Conservation (phyloP, 2,797 vertebrate species). For the Lacerta bilineata region DNA sequence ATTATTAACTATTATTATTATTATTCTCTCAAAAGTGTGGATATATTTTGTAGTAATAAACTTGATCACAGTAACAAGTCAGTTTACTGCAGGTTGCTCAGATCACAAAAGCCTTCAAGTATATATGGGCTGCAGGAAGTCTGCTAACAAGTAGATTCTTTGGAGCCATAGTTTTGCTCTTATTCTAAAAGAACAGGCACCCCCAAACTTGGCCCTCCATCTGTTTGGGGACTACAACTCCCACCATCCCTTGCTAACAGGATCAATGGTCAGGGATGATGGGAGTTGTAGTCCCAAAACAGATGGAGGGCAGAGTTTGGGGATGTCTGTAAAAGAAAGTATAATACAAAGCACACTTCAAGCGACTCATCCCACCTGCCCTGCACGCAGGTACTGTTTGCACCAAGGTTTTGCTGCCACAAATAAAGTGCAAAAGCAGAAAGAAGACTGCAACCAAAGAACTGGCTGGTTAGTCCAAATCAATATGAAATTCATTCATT, state of each 20-base stretch:
- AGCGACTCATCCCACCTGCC: not conserved
- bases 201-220: too few species aligned
- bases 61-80: not conserved
- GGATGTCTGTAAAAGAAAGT: not conserved
- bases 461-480: not conserved
- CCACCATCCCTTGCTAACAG: not conserved
- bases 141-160: not conserved
- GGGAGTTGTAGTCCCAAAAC: not conserved
- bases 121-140: not conserved
- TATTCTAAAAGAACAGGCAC: not conserved
- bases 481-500: not conserved
- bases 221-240: too few species aligned
- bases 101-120: not conserved
- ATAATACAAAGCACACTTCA: not conserved
- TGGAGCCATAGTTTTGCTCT: not conserved
- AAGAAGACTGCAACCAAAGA: not conserved
- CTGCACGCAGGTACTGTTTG: not conserved
- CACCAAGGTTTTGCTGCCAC: not conserved
- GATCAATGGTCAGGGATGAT: not conserved
- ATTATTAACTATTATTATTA: not conserved
- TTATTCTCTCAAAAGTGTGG: slow-evolving; percentile 1
- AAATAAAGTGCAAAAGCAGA: not conserved
- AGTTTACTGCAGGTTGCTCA: slow-evolving; percentile 16
- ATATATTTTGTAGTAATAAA: not conserved
- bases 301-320: too few species aligned